Percentiles rank a stretch among this genome's conserved stretches.
Evolutionary conservation across 2,888 invertebrate species (phyloP).

Genomic region (Pyrrhia umbra): DNA sequence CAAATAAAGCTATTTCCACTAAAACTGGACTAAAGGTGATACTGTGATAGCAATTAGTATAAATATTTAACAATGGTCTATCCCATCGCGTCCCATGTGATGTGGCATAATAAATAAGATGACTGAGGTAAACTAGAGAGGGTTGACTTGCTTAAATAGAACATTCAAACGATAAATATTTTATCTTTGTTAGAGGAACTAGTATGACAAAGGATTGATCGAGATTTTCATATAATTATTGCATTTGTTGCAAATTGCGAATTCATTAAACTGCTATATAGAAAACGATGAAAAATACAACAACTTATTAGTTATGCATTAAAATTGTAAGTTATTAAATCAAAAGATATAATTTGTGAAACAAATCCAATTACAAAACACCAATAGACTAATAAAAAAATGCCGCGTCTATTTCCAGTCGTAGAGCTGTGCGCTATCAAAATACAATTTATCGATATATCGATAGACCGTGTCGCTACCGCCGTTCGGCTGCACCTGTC

Average conservation of each 20-base stretch:
- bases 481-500: conserved; percentile 81
- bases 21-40: not conserved
- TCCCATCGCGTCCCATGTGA: conserved; percentile 30
- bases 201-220: no score
- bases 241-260: no score
- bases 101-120: conserved; percentile 8
- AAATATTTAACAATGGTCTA: conserved; percentile 41
- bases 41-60: conserved; percentile 27
- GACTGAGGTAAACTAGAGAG: not conserved
- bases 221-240: no score
- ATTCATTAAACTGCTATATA: no score
- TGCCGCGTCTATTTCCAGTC: conserved; percentile 62
- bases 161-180: conserved; percentile 12
- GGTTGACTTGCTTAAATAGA: conserved; percentile 18
- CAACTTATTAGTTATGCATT: not conserved
- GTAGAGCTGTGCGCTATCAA: conserved; percentile 73
- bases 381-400: conserved; percentile 14
- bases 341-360: not conserved
- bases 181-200: not conserved
- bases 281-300: not conserved
- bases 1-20: conserved; percentile 4
- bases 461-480: conserved; percentile 72
- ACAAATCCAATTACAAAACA: conserved; percentile 17
- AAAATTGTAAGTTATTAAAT: not conserved
- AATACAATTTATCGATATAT: conserved; percentile 83